Conservation (phyloP, 2,797 vertebrate genomes). For the Neosilurus hyrtlii region DNA sequence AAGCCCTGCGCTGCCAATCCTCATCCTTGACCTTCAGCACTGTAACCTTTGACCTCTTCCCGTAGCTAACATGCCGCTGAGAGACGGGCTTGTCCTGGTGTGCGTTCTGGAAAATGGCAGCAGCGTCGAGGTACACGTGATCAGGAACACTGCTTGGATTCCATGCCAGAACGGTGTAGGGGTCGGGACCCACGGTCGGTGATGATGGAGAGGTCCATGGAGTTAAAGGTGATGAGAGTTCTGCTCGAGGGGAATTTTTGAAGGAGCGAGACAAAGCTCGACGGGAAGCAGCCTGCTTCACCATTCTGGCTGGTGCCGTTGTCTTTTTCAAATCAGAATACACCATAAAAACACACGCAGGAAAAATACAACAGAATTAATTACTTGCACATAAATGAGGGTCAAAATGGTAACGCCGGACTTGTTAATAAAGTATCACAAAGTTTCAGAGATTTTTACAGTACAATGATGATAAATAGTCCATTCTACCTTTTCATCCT, state of each 20-base stretch:
- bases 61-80: conserved; percentile 73
- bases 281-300: conserved; percentile 53
- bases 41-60: conserved; percentile 50
- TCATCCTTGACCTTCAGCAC: conserved; percentile 67
- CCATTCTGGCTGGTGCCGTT: conserved; percentile 51
- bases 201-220: conserved; percentile 56
- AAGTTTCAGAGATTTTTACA: background rate
- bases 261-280: conserved; percentile 37
- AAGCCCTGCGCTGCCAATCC: conserved; percentile 65
- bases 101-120: conserved; percentile 81
- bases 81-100: conserved; percentile 70
- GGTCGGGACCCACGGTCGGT: conserved; percentile 47
- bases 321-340: background rate
- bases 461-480: background rate
- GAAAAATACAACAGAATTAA: background rate
- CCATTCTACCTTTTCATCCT: background rate
- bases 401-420: background rate
- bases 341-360: background rate
- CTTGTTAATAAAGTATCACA: background rate
- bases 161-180: conserved; percentile 1
- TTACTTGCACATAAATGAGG: background rate
- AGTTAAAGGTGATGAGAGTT: conserved; percentile 36
- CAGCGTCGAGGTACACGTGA: conserved; percentile 77
- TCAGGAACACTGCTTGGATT: conserved; percentile 69
- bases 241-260: conserved; percentile 36